Conservation (phyloP, 2,888 invertebrate species). For the Erebia ligea region DNA sequence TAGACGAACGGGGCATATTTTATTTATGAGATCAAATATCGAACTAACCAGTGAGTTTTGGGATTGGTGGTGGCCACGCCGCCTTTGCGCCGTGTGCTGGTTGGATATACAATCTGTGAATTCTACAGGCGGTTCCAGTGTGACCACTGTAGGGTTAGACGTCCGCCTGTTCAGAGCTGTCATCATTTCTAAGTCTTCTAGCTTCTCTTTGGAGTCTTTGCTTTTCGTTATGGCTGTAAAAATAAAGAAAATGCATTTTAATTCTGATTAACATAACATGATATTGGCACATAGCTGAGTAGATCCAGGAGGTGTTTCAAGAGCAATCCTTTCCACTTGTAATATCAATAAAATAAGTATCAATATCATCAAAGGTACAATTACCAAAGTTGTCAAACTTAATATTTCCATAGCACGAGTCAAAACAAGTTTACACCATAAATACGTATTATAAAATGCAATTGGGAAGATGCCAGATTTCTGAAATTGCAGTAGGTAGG, state of each 20-base stretch:
- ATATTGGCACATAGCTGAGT: too few relatives aligned
- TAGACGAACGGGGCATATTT: not conserved
- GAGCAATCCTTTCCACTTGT: too few relatives aligned
- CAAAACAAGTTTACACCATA: slow-evolving; percentile 8
- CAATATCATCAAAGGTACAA: not conserved
- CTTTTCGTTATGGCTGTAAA: slow-evolving; percentile 83
- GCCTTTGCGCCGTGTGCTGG: slow-evolving; percentile 81
- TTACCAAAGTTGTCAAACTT: not conserved
- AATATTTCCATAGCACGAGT: not conserved
- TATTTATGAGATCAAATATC: not conserved
- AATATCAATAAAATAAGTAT: too few relatives aligned
- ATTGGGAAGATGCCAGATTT: slow-evolving; percentile 13
- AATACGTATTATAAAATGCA: slow-evolving; percentile 9
- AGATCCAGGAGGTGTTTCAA: too few relatives aligned
- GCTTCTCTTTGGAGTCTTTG: slow-evolving; percentile 84
- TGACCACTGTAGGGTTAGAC: slow-evolving; percentile 73
- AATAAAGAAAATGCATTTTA: not conserved
- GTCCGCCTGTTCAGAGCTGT: slow-evolving; percentile 69
- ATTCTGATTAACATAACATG: too few relatives aligned
- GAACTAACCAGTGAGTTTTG: slow-evolving; percentile 65
- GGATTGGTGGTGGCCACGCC: slow-evolving; percentile 68
- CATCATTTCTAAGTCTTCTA: slow-evolving; percentile 81
- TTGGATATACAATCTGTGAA: slow-evolving; percentile 85
- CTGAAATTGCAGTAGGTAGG: not conserved
- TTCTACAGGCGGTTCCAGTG: slow-evolving; percentile 75